Evolutionary conservation across 2,113 vertebrate species (phyloP), one percentile per base, ranked within the genome.

Genomic region (Pelodiscus sinensis): DNA sequence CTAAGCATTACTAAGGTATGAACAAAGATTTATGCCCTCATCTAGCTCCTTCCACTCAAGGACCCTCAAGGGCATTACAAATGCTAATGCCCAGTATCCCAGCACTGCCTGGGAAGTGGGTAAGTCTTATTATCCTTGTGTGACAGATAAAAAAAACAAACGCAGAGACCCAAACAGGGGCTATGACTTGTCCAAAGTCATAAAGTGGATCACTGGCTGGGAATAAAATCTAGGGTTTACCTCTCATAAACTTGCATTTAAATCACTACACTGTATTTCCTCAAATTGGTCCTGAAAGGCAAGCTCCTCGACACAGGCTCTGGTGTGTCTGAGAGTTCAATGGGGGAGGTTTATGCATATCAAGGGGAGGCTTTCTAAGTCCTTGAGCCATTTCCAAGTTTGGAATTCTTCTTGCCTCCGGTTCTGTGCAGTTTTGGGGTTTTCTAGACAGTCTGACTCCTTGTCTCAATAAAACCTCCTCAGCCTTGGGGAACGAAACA

Each of bases 211-310:
- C 95, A 89, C 57, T 19, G 94, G 96, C 91, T 92, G 91, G 96
- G 95, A 95, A 95, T 93, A 94, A 96, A n/a, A 96, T 89, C 94
- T 92, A 94, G 95, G 93, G 94, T 86, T 93, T 94, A 95, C 86
- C 93, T 95, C 81, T 58, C 89, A 29, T 80, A 71, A 2, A 0
- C 0, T 38, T 2, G 9, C 25, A 3, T 95, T 96, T 96, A 96
- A 16, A 97, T 96, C 91, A 27, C 44, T 65, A 87, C 91, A 88
- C 35, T 88, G 0, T 95, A 94, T 91, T 97, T 96, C 88, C 93
- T 96, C 92, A 44, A 82, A 0, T 52, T 84, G 93, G 77, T 75
- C 29, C 79, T 62, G 3, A 25, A 4, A 44, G 81, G 88, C 89
- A 88, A 87, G 21, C 94, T 94, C 94, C 93, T 6, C 2, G 84